Base-by-base conservation (phyloP, 2,888 invertebrate species). In the Meliscaeva auricollis region DNA sequence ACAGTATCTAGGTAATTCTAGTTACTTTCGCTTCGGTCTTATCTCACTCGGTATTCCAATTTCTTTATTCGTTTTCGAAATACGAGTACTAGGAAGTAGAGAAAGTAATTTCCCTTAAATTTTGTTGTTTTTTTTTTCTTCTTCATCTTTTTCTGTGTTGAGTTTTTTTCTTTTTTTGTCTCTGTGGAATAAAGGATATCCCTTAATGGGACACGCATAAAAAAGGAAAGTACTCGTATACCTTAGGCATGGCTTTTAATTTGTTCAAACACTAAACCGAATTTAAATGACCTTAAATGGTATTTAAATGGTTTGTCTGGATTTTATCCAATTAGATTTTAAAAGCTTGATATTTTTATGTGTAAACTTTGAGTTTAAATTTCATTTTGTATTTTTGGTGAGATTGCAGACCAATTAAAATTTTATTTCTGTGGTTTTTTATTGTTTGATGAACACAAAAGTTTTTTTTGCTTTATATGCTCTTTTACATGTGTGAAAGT, bases 121-220 rank as follows among this genome's bases (percentile, higher is more conserved):
- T 26, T 1, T 46, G 44, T 62, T 44, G 26, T 62, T 15, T 62
- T 8, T 9, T 7, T 41, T 13, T 26, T 54, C 2, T 2, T 20
- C 17, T 64, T 13, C n/a, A n/a, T n/a, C n/a, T 46, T 30, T 17
- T 9, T 32, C 6, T 20, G 0, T 15, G 0, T 41, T 44, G 22
- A 38, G n/a, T 58, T 8, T 32, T 20, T 22, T 20, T 44, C 15
- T 15, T 22, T 50, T 50, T 4, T 26, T 26, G 26, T 26, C 26
- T 26, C 26, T 26, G 2, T 6, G 46, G 7, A n/a, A 17, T 15
- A 46, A 15, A 17, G 13, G 7, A 64, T 30, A 46, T 46, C 46
- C 46, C 30, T 20, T 46, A 64, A 64, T 64, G 64, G 64, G 30
- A 35, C 46, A 60, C 41, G 46, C 30, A 64, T 26, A 9, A 60